Conservation (phyloP, 2,113 vertebrate genomes). For the Podarcis muralis region DNA sequence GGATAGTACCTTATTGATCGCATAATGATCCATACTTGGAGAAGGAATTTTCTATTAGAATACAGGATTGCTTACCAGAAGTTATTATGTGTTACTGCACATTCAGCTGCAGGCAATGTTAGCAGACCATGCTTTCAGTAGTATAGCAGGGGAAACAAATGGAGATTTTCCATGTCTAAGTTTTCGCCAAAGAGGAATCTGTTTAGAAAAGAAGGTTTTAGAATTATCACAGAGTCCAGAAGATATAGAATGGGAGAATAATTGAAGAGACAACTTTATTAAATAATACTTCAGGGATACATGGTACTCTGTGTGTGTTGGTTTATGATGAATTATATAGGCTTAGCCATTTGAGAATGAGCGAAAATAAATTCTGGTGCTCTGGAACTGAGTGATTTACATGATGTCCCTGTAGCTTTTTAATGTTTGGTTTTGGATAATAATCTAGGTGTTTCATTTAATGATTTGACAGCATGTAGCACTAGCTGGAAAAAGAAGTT, state of each 20-base stretch:
- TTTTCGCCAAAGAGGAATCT: background rate
- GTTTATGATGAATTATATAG: background rate
- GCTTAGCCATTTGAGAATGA: background rate
- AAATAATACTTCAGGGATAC: background rate
- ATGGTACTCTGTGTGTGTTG: background rate
- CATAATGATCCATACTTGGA: background rate
- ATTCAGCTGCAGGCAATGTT: background rate
- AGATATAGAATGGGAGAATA: background rate
- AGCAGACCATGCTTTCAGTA: background rate
- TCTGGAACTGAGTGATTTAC: background rate
- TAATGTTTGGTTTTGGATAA: slow-evolving; percentile 32
- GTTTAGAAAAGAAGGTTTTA: slow-evolving; percentile 9
- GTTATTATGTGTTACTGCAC: background rate
- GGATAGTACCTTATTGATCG: background rate
- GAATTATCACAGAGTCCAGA: background rate
- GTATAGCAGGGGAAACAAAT: background rate
- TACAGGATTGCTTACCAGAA: background rate
- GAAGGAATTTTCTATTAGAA: background rate
- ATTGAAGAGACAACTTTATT: background rate
- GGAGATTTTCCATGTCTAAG: background rate
- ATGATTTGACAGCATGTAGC: background rate
- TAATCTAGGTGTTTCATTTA: slow-evolving; percentile 21
- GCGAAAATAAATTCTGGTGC: background rate
- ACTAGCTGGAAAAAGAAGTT: background rate
- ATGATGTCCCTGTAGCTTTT: background rate